Evolutionary conservation across 2,888 invertebrate genomes (phyloP).

Genomic region (Scaptomyza cyrtandrae): DNA sequence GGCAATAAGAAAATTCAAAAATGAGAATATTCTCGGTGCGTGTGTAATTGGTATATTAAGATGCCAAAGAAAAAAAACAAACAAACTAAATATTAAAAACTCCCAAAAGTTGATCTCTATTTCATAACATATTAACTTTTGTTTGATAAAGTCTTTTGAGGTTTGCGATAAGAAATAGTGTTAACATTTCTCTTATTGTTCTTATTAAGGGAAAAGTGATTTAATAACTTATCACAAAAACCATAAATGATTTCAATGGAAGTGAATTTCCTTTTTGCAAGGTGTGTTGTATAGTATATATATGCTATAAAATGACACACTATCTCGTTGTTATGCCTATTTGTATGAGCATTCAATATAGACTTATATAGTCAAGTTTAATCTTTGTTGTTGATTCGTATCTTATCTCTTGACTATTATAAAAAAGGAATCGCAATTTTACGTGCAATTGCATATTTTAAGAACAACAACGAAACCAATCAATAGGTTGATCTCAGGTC

Average conservation of each 20-base stretch:
- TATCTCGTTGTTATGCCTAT: not conserved
- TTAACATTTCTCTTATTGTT: not conserved
- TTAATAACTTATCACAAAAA: not conserved
- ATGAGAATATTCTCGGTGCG: not conserved
- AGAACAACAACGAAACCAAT: constrained; percentile 8
- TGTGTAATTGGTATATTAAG: no score
- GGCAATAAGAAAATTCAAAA: not conserved
- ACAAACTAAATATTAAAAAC: no score
- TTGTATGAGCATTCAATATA: constrained; percentile 1
- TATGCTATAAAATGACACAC: constrained; percentile 2
- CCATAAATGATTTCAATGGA: not conserved
- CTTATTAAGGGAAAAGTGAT: not conserved
- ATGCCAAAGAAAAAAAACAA: no score
- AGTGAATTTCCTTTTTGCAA: not conserved
- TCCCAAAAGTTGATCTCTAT: not conserved
- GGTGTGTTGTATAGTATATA: not conserved
- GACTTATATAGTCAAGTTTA: not conserved
- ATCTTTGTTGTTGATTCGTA: constrained; percentile 19
- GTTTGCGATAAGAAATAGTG: no score
- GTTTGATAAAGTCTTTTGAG: no score
- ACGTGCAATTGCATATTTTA: not conserved
- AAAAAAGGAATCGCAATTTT: constrained; percentile 14
- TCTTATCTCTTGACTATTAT: constrained; percentile 28
- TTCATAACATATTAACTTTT: not conserved
- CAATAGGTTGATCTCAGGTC: constrained; percentile 27